Conservation (phyloP, 2,797 vertebrate genomes). For the Gephyroberyx darwinii region DNA sequence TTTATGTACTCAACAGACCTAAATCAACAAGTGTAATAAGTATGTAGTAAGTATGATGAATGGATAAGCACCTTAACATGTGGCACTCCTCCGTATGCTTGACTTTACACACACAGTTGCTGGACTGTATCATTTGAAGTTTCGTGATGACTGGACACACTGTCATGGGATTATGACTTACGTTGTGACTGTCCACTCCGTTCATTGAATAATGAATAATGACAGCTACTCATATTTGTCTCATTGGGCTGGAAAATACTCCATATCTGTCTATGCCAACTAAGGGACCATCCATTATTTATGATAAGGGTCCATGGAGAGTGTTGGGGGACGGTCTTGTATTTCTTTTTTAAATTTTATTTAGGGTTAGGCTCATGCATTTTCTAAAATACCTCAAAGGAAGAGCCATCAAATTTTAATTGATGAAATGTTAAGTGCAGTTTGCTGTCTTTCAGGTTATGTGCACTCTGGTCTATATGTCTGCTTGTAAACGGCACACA, state of each 20-base stretch:
- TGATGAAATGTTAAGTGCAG: constrained; percentile 40
- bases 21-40: neutral
- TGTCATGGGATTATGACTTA: too few relatives aligned
- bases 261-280: constrained; percentile 16
- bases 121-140: too few relatives aligned
- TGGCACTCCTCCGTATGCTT: too few relatives aligned
- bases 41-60: too few relatives aligned
- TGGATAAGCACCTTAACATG: too few relatives aligned
- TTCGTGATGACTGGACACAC: too few relatives aligned
- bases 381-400: constrained; percentile 50
- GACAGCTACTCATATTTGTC: constrained; percentile 22
- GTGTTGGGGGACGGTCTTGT: constrained; percentile 6
- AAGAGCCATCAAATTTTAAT: constrained; percentile 54
- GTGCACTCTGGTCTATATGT: constrained; percentile 35
- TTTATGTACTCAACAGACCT: neutral
- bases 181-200: too few relatives aligned
- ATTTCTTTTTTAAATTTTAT: constrained; percentile 20
- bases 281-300: constrained; percentile 42
- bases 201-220: neutral
- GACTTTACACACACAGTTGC: too few relatives aligned
- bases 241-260: neutral
- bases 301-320: constrained; percentile 17
- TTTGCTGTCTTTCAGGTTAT: constrained; percentile 44
- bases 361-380: constrained; percentile 33
- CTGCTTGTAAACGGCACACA: constrained; percentile 12